These are phyloP conservation scores for Perizoma flavofasciatum DNA, from an alignment of 2,888 invertebrate species.

Conservation along the genomic window DNA sequence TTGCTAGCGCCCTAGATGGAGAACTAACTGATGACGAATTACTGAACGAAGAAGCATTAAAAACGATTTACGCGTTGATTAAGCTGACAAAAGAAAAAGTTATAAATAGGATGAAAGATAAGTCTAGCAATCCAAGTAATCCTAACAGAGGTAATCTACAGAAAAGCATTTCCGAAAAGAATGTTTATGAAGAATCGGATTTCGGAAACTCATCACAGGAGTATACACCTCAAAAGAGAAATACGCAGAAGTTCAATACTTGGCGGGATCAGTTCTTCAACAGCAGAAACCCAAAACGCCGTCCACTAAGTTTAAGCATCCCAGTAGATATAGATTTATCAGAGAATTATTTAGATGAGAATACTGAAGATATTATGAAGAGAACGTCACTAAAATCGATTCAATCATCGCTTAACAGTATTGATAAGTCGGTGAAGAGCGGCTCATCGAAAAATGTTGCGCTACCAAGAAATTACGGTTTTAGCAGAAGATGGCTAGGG, in stretches of 20 bases:
- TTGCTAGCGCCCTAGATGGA: slow-evolving; percentile 64
- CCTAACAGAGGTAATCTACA: slow-evolving; percentile 62
- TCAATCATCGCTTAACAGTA: slow-evolving; percentile 68
- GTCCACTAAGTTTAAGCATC: slow-evolving; percentile 76
- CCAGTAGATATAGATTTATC: slow-evolving; percentile 69
- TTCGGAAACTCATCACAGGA: slow-evolving; percentile 67
- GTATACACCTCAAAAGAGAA: slow-evolving; percentile 65
- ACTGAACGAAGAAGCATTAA: slow-evolving; percentile 79
- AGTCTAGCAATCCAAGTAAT: slow-evolving; percentile 56
- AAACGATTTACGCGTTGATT: slow-evolving; percentile 80
- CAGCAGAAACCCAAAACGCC: slow-evolving; percentile 60
- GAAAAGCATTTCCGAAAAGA: slow-evolving; percentile 72
- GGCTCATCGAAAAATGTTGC: slow-evolving; percentile 73
- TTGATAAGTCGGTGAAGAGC: slow-evolving; percentile 66
- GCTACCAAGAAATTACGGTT: slow-evolving; percentile 83
- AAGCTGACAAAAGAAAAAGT: slow-evolving; percentile 80
- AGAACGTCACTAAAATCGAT: slow-evolving; percentile 71
- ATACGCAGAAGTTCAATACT: slow-evolving; percentile 68
- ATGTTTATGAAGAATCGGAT: slow-evolving; percentile 67
- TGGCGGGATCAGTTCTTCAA: slow-evolving; percentile 67
- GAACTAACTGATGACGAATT: slow-evolving; percentile 77
- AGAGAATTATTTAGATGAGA: slow-evolving; percentile 63
- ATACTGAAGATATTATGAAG: slow-evolving; percentile 56
- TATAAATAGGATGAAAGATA: slow-evolving; percentile 72
- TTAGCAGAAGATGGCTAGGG: slow-evolving; percentile 85